phyloP scores from a whole-genome alignment of 2,797 vertebrate species.

The Trichosurus vulpecula region DNA sequence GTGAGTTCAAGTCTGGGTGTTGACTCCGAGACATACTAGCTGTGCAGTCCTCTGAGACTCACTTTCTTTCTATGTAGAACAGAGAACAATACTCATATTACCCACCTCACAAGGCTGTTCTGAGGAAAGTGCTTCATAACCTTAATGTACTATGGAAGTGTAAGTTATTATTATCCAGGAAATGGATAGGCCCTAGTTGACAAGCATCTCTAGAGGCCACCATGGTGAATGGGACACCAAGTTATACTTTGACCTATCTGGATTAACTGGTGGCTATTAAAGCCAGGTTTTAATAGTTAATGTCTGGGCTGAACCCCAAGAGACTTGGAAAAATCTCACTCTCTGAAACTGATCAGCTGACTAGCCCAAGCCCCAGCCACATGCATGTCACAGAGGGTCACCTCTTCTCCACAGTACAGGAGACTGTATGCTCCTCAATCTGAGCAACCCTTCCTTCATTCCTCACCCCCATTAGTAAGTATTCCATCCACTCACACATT shows the following conservation, averaged over 20 bases:
- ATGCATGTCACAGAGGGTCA: background rate
- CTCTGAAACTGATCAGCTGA: background rate
- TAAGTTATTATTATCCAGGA: background rate
- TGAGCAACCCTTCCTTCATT: background rate
- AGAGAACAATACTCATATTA: background rate
- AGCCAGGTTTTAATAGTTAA: background rate
- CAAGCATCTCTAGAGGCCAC: background rate
- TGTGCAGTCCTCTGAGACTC: background rate
- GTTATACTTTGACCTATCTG: background rate
- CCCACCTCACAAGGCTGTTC: background rate
- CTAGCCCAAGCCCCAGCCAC: background rate
- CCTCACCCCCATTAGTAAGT: background rate
- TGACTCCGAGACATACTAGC: background rate
- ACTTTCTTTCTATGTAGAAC: background rate
- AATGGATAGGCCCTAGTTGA: background rate
- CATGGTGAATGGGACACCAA: background rate
- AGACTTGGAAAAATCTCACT: conserved; percentile 6
- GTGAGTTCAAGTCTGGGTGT: background rate
- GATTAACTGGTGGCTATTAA: conserved; percentile 1
- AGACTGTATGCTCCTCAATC: background rate
- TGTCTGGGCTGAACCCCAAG: background rate
- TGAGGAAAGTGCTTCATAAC: background rate
- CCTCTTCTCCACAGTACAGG: background rate
- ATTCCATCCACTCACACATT: background rate
- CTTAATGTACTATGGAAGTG: background rate